phyloP scores from a whole-genome alignment of 2,113 vertebrate species.

The Ptyas mucosa region DNA sequence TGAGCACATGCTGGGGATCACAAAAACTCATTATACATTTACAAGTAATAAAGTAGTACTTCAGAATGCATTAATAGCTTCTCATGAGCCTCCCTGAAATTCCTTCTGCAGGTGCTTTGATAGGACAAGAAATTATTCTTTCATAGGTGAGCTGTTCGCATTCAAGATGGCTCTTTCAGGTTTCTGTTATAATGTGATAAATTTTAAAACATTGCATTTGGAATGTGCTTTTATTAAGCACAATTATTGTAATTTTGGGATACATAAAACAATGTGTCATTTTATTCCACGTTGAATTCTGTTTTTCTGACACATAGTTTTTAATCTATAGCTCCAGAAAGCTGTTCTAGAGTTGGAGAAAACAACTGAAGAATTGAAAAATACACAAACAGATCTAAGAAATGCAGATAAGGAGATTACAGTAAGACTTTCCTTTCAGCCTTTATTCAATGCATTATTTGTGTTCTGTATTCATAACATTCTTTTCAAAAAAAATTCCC shows the following conservation, averaged over 20 bases:
- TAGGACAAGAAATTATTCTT: conserved; percentile 3
- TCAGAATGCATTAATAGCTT: not conserved
- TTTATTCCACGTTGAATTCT: not conserved
- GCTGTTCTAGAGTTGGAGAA: conserved; percentile 70
- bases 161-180: not conserved
- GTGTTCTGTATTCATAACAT: not conserved
- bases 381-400: conserved; percentile 83
- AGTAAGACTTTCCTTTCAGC: conserved; percentile 62
- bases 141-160: not conserved
- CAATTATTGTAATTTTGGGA: not conserved
- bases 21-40: not conserved
- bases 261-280: not conserved
- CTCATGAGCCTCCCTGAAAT: conserved; percentile 39
- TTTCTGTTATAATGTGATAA: not conserved
- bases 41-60: not conserved
- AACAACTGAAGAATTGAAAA: conserved; percentile 79
- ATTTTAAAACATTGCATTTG: not conserved
- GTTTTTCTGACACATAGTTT: not conserved
- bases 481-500: not conserved
- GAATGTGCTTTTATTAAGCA: not conserved
- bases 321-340: conserved; percentile 78
- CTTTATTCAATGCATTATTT: conserved; percentile 32
- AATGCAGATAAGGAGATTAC: conserved; percentile 87
- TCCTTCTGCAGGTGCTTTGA: conserved; percentile 59
- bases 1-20: not conserved